Conservation (phyloP, 2,888 invertebrate species). For the Polydrusus cervinus region DNA sequence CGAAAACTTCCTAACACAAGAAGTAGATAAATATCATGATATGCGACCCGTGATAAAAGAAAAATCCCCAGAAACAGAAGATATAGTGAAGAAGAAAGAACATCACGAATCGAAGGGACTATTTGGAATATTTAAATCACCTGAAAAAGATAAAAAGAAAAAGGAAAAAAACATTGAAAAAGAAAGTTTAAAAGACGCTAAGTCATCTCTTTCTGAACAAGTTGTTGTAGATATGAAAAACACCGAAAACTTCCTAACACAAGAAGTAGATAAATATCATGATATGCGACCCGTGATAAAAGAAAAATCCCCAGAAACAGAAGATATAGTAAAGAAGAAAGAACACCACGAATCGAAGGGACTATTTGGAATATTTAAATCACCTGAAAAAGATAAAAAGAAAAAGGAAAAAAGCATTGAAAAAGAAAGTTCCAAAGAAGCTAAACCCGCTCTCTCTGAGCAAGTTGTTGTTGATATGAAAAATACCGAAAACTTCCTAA, state of each 20-base stretch:
- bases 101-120: conserved; percentile 53
- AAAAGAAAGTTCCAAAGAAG: not conserved
- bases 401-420: conserved; percentile 34
- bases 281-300: conserved; percentile 38
- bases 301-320: conserved; percentile 13
- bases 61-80: conserved; percentile 7
- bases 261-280: conserved; percentile 52
- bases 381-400: conserved; percentile 34
- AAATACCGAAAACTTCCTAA: conserved; percentile 57
- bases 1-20: conserved; percentile 53
- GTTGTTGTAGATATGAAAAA: conserved; percentile 40
- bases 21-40: conserved; percentile 58
- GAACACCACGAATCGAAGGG: conserved; percentile 38
- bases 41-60: conserved; percentile 49
- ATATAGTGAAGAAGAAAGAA: conserved; percentile 5
- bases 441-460: conserved; percentile 39
- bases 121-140: conserved; percentile 47
- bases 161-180: conserved; percentile 45
- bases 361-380: conserved; percentile 44
- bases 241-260: conserved; percentile 48
- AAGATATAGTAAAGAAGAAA: conserved; percentile 13
- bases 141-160: conserved; percentile 39
- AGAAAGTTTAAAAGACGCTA: conserved; percentile 21
- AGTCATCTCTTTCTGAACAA: conserved; percentile 31
- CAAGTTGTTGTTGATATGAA: conserved; percentile 54